Base-by-base conservation (phyloP, 2,797 vertebrate genomes). In the Catharus ustulatus region DNA sequence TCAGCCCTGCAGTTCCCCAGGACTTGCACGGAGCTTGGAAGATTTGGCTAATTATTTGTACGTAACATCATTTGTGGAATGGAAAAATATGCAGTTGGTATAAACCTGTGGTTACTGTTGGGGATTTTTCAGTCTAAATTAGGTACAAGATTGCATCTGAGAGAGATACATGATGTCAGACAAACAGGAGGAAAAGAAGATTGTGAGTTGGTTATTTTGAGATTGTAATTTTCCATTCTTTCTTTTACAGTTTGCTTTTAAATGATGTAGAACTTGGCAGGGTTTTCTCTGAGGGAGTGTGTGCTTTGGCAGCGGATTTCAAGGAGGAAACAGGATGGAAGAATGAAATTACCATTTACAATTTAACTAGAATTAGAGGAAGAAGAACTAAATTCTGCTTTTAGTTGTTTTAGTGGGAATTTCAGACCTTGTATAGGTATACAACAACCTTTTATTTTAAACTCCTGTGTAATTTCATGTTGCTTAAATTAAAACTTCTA, bases 261-360 rank as follows among this genome's bases (percentile, higher is more conserved):
- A 95, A 74, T 55, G 30, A 89, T 23, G 46, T 36, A 85, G 92
- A 69, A 83, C 68, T 85, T 97, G 92, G 84, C 89, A 95, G 34
- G 2, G 12, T 86, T 83, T 52, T 72, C 84, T 89, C 29, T 78
- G 75, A 66, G 49, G 81, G 79, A 91, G 24, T 75, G 43, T 87
- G 58, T 66, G 38, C 13, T 93, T 92, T 95, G 86, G 82, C 84
- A 95, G 62, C 2, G 1, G 69, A 77, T 89, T 91, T 95, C 75
- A 78, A 94, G 75, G 48, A 91, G 62, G 76, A 95, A 93, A 80
- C 73, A 84, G 89, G 68, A 93, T 76, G 55, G 78, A 85, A 84
- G 79, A 94, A 78, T 49, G 51, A 91, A 95, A 93, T 59, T 72
- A 22, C 22, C 4, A 1, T 69, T 95, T 91, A 76, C 0, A 16